phyloP scores from a whole-genome alignment of 2,888 invertebrate species.

The Mythimna ferrago region DNA sequence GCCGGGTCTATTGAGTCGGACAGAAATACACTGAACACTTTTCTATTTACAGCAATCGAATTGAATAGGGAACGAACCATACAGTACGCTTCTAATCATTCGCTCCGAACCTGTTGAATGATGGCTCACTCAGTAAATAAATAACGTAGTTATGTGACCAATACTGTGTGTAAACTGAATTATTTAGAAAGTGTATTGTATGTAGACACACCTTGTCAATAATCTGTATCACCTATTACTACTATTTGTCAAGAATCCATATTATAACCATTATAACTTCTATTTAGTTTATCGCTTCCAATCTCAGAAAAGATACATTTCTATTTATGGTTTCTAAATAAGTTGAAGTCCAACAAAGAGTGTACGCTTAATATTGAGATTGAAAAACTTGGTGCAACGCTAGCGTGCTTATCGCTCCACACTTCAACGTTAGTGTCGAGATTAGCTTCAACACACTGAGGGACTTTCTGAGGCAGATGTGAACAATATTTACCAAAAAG shows the following conservation, averaged over 20 bases:
- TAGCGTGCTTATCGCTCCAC: neutral
- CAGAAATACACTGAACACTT: conserved; percentile 28
- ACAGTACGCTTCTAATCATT: conserved; percentile 16
- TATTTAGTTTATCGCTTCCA: neutral
- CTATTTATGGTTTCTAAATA: neutral
- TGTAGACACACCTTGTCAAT: neutral
- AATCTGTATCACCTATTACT: conserved; percentile 13
- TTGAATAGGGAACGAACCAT: conserved; percentile 34
- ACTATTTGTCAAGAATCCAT: neutral
- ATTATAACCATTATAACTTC: neutral
- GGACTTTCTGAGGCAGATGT: neutral
- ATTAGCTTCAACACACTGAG: neutral
- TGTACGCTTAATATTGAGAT: conserved; percentile 27
- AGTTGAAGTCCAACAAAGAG: neutral
- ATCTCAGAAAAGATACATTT: neutral
- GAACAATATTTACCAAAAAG: neutral
- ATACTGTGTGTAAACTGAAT: neutral
- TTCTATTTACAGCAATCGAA: conserved; percentile 6
- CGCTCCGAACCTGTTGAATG: conserved; percentile 16
- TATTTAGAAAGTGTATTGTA: neutral
- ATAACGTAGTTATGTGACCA: neutral
- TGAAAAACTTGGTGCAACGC: conserved; percentile 29
- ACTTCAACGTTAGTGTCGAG: conserved; percentile 4
- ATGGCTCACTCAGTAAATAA: conserved; percentile 16
- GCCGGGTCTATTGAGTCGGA: conserved; percentile 1